A percentile compares a stretch with the other conserved stretches of the same genome.
phyloP scores from a whole-genome alignment of 2,888 invertebrate genomes.

The Drosophila stalkeri region DNA sequence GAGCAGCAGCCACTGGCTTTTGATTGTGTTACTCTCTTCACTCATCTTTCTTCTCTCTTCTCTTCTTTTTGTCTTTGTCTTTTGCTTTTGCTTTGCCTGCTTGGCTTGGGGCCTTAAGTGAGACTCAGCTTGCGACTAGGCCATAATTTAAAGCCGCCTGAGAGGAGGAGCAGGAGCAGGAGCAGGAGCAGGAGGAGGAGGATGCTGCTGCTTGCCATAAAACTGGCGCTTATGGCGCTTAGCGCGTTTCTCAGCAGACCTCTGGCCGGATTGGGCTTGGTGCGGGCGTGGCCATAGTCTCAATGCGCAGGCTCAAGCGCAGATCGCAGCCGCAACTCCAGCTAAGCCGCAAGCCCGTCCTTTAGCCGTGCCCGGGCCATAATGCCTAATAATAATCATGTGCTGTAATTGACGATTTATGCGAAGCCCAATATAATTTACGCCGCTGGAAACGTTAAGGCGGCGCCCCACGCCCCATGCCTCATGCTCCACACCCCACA shows the following conservation, averaged over 20 bases:
- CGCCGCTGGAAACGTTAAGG: slow-evolving; percentile 73
- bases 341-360: slow-evolving; percentile 35
- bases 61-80: neutral
- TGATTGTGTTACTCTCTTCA: neutral
- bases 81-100: neutral
- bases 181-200: slow-evolving; percentile 10
- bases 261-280: slow-evolving; percentile 79
- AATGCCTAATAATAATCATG: slow-evolving; percentile 81
- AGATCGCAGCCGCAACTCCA: slow-evolving; percentile 7
- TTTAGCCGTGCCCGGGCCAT: slow-evolving; percentile 52
- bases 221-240: slow-evolving; percentile 74
- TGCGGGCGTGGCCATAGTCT: slow-evolving; percentile 71
- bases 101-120: slow-evolving; percentile 6
- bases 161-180: slow-evolving; percentile 17
- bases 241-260: slow-evolving; percentile 63
- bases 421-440: slow-evolving; percentile 79
- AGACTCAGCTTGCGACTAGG: slow-evolving; percentile 42
- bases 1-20: slow-evolving; percentile 47
- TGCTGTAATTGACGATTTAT: slow-evolving; percentile 79
- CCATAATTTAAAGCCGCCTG: slow-evolving; percentile 64
- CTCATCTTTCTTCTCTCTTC: neutral
- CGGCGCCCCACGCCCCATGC: slow-evolving; percentile 60
- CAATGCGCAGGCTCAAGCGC: slow-evolving; percentile 28
- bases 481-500: slow-evolving; percentile 40
- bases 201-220: slow-evolving; percentile 52